A percentile compares a stretch with the other conserved stretches of the same genome.
Conservation (phyloP, 2,797 vertebrate species). For the Psittacula derbiana region DNA sequence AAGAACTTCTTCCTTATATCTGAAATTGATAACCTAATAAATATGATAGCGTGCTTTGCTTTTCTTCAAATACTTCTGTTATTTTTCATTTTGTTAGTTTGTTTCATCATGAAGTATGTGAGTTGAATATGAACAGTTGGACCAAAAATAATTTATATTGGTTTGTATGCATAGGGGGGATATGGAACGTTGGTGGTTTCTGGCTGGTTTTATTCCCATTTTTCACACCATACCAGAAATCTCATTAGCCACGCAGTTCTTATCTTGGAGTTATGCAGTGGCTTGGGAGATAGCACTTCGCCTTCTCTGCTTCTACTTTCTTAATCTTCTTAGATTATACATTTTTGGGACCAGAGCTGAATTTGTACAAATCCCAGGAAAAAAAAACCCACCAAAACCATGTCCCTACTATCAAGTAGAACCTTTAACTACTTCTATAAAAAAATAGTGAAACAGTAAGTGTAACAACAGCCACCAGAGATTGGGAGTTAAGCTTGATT, state of each 20-base stretch:
- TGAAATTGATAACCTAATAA: background rate
- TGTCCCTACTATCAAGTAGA: background rate
- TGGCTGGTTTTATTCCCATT: fast-evolving
- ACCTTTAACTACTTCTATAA: background rate
- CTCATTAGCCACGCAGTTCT: background rate
- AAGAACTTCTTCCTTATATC: background rate
- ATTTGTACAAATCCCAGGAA: background rate
- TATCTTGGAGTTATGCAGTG: background rate
- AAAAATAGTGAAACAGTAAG: background rate
- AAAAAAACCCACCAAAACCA: background rate
- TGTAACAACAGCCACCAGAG: background rate
- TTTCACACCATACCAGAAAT: background rate
- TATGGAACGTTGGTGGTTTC: fast-evolving
- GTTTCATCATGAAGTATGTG: background rate
- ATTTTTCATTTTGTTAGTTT: background rate
- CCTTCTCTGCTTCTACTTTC: background rate
- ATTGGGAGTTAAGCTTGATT: background rate
- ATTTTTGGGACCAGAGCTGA: background rate
- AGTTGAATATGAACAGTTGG: background rate
- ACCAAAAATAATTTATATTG: background rate
- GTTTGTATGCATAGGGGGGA: fast-evolving
- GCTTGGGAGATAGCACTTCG: background rate
- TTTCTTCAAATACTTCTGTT: fast-evolving
- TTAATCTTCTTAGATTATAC: background rate
- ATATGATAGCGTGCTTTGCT: fast-evolving